Evolutionary conservation across 23 tunicate species (phyloP), one percentile per base, ranked within the genome.

Genomic region (Ciona savignyi): DNA sequence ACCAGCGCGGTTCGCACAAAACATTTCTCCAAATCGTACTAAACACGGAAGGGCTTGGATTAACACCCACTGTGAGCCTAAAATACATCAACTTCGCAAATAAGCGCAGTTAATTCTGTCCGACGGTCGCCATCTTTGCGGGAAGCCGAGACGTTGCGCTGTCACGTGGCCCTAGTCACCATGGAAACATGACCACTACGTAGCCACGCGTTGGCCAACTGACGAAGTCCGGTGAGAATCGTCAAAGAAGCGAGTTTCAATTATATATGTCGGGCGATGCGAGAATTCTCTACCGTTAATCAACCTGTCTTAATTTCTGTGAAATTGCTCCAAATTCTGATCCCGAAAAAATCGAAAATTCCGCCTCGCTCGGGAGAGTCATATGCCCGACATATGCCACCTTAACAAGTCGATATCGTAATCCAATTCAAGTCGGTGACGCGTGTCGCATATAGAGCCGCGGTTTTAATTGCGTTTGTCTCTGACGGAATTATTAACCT

Each of bases 111-210:
- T 42, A 42, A 42, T 42, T 42, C 56, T 42, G 56, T 42, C 56
- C 56, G 56, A 42, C 56, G 56, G 73, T 69, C 73, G 73, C 73
- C 73, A 69, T 33, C 73, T 31, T 32, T 69, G 73, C 73, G 34
- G 73, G 73, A 51, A 31, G 49, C 23, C 73, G 23, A 9, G 26
- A 32, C 56, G 56, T 42, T 42, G 56, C 11, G 9, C 11, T 6
- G 56, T 42, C 56, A 15, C 56, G 56, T 42, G 15, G 9, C 15
- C 56, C n/a, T n/a, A 15, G 15, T 42, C 56, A 15, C 56, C 15
- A 42, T 42, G 56, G 15, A 9, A 15, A 42, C 56, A 15, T 42
- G 56, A 42, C 56, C 56, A 42, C 56, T 42, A 42, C 56, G 56
- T 42, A 6, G 56, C 56, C 9, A 42, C 15, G 56, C 56, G 56